phyloP scores from a whole-genome alignment of 2,797 vertebrate genomes.

The Tokudaia muenninki region DNA sequence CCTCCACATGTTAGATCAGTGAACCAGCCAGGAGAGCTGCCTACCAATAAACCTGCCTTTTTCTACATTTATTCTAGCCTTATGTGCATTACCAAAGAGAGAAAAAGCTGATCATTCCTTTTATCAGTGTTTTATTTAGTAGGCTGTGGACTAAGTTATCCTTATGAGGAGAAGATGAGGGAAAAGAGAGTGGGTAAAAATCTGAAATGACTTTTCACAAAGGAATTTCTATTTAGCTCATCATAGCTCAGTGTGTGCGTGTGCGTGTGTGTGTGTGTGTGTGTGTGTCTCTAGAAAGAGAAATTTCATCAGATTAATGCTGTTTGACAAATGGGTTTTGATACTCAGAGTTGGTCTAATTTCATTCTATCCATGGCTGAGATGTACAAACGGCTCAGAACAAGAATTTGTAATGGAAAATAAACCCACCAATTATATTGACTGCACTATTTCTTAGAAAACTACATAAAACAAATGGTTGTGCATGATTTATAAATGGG shows the following conservation, averaged over 20 bases:
- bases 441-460: not conserved
- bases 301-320: conserved; percentile 5
- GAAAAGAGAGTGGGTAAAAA: conserved; percentile 6
- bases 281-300: not conserved
- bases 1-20: not conserved
- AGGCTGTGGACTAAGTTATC: not conserved
- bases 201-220: not conserved
- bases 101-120: not conserved
- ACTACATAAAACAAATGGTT: not conserved
- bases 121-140: not conserved
- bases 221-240: conserved; percentile 24
- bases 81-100: not conserved
- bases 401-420: conserved; percentile 31
- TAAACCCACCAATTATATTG: not conserved
- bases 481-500: not conserved
- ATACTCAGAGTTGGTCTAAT: conserved; percentile 14
- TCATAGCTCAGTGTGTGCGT: not conserved
- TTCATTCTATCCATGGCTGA: not conserved
- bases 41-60: not conserved
- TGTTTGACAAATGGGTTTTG: conserved; percentile 36
- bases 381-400: conserved; percentile 13
- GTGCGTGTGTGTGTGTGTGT: not conserved
- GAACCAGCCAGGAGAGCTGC: not conserved
- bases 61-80: not conserved
- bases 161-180: not conserved